Evolutionary conservation across 2,888 invertebrate species (phyloP), one percentile per base, ranked within the genome.

Genomic region (Tetragnatha montana): DNA sequence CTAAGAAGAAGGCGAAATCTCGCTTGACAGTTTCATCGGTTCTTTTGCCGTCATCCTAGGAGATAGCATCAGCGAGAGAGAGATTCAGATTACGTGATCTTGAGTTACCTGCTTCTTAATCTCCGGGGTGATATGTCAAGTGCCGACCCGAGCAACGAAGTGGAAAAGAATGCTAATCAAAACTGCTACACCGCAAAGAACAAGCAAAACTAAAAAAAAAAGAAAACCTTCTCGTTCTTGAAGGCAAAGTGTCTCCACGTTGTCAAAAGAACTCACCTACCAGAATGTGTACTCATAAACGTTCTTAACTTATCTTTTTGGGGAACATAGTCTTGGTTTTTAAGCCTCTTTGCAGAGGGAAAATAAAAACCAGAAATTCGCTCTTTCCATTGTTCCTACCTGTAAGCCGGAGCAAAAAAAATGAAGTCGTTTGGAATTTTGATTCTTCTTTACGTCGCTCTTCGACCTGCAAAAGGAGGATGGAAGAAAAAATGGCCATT

Each of bases 361-460:
- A n/a, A n/a, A 47, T 75, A 12, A 14, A 22, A 60, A 79, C 8
- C 10, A 22, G 51, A 19, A 79, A 51, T 12, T 6, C 73, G n/a
- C 21, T 21, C 19, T 60, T 12, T 79, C 14, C 78, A 60, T 21
- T 47, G 47, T 76, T 49, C n/a, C 60, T 60, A 76, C 87, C 87
- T 81, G 87, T 81, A 71, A 87, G 70, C 49, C 19, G n/a, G n/a
- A 73, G 17, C 12, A 60, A 60, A 60, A 60, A 60, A 83, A 87
- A 81, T 82, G 74, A 81, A 35, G 21, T 81, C 50, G 47, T 14
- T 70, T 76, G 81, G 85, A 81, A 85, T 81, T 85, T 89, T 89
- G 83, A 89, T 89, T 89, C 84, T 51, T 84, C 68, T 83, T 88
- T 88, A 88, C 73, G 82, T 21, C 81, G 88, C 88, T 47, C 89